Evolutionary conservation across 2,113 vertebrate genomes (phyloP).

Genomic region (Camelus bactrianus): DNA sequence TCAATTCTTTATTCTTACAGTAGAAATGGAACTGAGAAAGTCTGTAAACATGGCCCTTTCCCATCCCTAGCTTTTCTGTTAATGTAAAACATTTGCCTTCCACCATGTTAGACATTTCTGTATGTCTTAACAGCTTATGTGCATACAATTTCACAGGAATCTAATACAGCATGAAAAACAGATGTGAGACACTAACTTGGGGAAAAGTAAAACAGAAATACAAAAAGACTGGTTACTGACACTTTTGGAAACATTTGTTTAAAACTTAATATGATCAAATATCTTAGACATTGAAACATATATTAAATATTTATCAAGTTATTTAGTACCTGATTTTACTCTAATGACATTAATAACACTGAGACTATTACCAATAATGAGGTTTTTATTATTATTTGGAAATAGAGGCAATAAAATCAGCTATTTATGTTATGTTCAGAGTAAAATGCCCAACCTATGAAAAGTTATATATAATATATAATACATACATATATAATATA

Average conservation of each 20-base stretch:
- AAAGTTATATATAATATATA: neutral
- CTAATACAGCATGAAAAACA: neutral
- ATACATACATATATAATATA: neutral
- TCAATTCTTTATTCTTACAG: neutral
- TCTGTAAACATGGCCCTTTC: neutral
- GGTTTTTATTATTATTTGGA: neutral
- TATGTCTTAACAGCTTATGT: neutral
- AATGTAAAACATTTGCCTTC: neutral
- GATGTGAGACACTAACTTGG: neutral
- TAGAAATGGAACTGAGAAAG: conserved; percentile 3
- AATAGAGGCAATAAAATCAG: neutral
- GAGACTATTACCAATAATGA: neutral
- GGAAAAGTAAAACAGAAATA: neutral
- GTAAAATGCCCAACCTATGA: neutral
- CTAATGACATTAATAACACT: neutral
- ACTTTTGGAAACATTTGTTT: neutral
- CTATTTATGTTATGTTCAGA: neutral
- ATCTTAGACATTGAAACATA: neutral
- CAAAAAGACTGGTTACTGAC: neutral
- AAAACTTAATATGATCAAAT: neutral
- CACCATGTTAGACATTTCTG: neutral
- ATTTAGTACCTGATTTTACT: neutral
- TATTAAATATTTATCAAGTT: neutral
- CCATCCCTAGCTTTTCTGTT: neutral
- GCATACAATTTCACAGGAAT: neutral